These are phyloP conservation scores for Urophycis tenuis DNA, from an alignment of 2,797 vertebrate species.

Conservation along the genomic window DNA sequence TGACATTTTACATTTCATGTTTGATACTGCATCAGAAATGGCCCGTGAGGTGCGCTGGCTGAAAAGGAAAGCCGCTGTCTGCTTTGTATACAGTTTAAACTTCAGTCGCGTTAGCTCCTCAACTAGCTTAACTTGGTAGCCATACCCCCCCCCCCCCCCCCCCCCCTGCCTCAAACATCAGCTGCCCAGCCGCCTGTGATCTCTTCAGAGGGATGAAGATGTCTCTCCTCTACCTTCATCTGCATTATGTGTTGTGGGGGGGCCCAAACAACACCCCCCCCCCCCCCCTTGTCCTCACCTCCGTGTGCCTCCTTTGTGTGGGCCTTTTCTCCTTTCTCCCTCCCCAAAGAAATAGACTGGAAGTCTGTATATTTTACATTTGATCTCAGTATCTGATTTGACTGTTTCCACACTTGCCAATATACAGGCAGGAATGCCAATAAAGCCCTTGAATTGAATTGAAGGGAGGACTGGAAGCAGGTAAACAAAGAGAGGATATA, in stretches of 20 bases:
- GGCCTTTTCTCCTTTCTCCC: background rate
- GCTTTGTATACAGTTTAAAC: too few relatives aligned
- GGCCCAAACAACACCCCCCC: too few relatives aligned
- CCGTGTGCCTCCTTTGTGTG: background rate
- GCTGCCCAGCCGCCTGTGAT: conserved; percentile 51
- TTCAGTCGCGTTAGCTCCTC: too few relatives aligned
- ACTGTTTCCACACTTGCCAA: background rate
- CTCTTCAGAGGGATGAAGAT: conserved; percentile 52
- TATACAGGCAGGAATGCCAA: background rate
- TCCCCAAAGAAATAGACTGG: background rate
- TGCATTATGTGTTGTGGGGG: background rate
- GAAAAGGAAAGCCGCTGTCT: too few relatives aligned
- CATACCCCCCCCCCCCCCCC: too few relatives aligned
- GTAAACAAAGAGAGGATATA: background rate
- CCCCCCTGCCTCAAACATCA: conserved; percentile 15
- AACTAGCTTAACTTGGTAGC: too few relatives aligned
- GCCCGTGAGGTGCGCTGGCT: too few relatives aligned
- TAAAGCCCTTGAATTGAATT: background rate
- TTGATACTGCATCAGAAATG: too few relatives aligned
- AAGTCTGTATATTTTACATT: too few relatives aligned
- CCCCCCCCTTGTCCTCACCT: background rate
- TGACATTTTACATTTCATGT: too few relatives aligned
- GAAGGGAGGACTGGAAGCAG: background rate
- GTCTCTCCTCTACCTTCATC: conserved; percentile 27
- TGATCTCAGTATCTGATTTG: background rate